Evolutionary conservation across 2,797 vertebrate species (phyloP).

Genomic region (Spea hammondii): DNA sequence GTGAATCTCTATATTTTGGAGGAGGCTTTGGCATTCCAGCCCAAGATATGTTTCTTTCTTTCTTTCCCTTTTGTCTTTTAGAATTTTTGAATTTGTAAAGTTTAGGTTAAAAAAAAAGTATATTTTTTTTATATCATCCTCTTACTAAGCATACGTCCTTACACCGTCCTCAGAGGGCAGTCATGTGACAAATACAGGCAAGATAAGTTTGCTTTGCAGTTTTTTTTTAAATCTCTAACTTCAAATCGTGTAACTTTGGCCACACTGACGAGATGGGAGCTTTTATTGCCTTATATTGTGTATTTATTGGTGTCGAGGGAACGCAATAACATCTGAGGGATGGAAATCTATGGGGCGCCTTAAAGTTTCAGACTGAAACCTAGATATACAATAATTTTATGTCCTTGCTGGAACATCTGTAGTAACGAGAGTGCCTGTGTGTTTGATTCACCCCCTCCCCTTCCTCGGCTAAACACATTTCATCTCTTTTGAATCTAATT

Average conservation of each 20-base stretch:
- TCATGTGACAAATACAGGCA: not conserved
- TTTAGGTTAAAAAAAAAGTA: not conserved
- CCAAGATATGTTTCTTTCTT: not conserved
- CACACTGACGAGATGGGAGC: constrained; percentile 5
- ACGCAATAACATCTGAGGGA: constrained; percentile 47
- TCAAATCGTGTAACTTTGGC: constrained; percentile 3
- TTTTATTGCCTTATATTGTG: constrained; percentile 46
- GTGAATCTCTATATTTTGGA: too few species aligned
- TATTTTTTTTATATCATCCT: not conserved
- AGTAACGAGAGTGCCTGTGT: constrained; percentile 10
- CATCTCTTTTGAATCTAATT: constrained; percentile 40
- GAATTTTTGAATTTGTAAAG: not conserved
- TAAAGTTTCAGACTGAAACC: constrained; percentile 21
- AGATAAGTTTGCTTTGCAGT: constrained; percentile 9
- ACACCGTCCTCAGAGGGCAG: not conserved
- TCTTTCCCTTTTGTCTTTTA: not conserved
- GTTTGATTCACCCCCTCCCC: constrained; percentile 13
- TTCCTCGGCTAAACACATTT: constrained; percentile 39
- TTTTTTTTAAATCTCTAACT: constrained; percentile 36
- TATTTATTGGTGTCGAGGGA: constrained; percentile 47
- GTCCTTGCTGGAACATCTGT: constrained; percentile 43
- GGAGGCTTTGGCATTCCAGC: too few species aligned
- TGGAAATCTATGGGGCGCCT: constrained; percentile 39
- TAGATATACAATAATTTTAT: constrained; percentile 49
- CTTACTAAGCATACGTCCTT: constrained; percentile 1